Conservation (phyloP, 2,113 vertebrate genomes). For the Speoplatyrhinus poulsoni region DNA sequence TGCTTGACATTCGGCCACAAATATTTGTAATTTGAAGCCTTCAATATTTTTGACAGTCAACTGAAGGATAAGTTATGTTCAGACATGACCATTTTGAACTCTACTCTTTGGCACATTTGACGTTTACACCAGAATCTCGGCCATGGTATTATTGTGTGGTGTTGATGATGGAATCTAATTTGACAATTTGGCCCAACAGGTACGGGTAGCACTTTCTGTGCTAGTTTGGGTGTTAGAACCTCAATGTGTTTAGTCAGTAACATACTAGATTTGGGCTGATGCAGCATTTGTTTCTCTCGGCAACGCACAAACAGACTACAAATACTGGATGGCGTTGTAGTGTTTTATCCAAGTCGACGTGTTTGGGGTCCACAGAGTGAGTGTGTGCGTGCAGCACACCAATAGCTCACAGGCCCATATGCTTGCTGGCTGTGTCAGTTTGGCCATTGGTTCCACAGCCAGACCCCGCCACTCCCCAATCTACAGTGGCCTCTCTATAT, state of each 20-base stretch:
- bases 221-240: background rate
- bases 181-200: background rate
- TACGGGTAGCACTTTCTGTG: conserved; percentile 6
- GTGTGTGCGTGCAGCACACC: background rate
- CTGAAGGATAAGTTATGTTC: background rate
- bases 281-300: background rate
- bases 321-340: background rate
- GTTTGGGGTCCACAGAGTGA: conserved; percentile 4
- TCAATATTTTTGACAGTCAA: conserved; percentile 8
- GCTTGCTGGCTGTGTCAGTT: background rate
- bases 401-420: conserved; percentile 4
- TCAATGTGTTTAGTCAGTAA: background rate
- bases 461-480: conserved; percentile 20
- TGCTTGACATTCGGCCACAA: background rate
- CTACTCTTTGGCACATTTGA: conserved; percentile 2
- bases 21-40: conserved; percentile 24
- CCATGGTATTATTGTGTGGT: background rate
- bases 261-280: background rate
- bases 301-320: background rate
- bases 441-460: conserved; percentile 11
- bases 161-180: background rate
- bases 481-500: conserved; percentile 20
- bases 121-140: background rate
- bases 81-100: background rate
- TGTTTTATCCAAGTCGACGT: conserved; percentile 6